Percentiles rank a stretch among this genome's conserved stretches.
These are phyloP conservation scores for Platynereis dumerilii DNA, from an alignment of 2,888 invertebrate species.

Conservation along the genomic window DNA sequence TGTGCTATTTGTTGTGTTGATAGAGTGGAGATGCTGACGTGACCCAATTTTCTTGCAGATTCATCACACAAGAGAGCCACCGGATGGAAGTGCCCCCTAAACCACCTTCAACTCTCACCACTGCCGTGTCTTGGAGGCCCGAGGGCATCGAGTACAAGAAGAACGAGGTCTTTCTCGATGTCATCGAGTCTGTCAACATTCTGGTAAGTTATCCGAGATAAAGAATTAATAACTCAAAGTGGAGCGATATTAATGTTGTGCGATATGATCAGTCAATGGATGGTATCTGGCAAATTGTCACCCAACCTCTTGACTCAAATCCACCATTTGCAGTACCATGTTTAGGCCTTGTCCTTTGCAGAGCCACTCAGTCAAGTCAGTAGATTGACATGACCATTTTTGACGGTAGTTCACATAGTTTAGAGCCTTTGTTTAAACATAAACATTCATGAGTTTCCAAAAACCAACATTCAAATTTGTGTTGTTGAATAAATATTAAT, in stretches of 20 bases:
- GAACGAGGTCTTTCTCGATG: constrained; percentile 98
- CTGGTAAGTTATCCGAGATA: constrained; percentile 68
- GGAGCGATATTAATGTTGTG: background rate
- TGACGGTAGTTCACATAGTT: background rate
- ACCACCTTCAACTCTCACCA: constrained; percentile 98
- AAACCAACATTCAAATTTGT: too few relatives aligned
- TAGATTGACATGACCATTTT: background rate
- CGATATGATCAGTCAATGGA: too few relatives aligned
- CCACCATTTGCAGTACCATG: too few relatives aligned
- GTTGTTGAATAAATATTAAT: too few relatives aligned
- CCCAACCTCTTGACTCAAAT: too few relatives aligned
- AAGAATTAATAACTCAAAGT: too few relatives aligned
- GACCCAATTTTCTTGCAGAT: constrained; percentile 64
- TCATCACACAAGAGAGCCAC: constrained; percentile 97
- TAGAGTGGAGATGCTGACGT: too few relatives aligned
- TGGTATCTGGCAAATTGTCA: too few relatives aligned
- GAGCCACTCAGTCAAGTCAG: background rate
- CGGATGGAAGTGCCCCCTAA: constrained; percentile 94
- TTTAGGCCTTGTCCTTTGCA: too few relatives aligned
- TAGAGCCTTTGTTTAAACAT: background rate
- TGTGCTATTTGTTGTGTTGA: too few relatives aligned
- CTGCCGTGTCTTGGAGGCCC: constrained; percentile 97
- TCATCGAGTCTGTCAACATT: constrained; percentile 96
- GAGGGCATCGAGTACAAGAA: constrained; percentile 98
- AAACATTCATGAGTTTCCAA: too few relatives aligned